Evolutionary conservation across 1,140 invertebrate genomes (phyloP).

Genomic region (Hyphantria cunea): DNA sequence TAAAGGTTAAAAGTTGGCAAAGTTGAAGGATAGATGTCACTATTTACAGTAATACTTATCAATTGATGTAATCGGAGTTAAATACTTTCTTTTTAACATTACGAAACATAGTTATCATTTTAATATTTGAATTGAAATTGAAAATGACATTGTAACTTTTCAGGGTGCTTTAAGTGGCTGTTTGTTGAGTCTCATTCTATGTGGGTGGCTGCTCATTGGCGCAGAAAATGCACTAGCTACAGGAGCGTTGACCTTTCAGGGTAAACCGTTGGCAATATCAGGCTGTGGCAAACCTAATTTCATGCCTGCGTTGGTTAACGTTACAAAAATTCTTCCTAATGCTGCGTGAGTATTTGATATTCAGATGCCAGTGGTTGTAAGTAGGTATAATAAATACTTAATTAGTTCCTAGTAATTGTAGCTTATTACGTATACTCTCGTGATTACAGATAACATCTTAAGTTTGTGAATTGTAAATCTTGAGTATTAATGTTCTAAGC

Average conservation of each 20-base stretch:
- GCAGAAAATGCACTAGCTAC: conserved; percentile 72
- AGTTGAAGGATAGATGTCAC: neutral
- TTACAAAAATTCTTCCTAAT: conserved; percentile 46
- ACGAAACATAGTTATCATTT: no score
- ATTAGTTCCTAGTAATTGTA: no score
- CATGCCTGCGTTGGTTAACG: conserved; percentile 54
- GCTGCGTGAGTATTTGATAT: conserved; percentile 49
- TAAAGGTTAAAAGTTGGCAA: neutral
- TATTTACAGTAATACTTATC: neutral
- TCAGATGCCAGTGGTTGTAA: no score
- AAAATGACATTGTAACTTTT: conserved; percentile 35
- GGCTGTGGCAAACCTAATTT: conserved; percentile 70
- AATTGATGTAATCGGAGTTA: no score
- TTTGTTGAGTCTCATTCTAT: conserved; percentile 66
- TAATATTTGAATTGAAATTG: no score
- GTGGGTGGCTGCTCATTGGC: conserved; percentile 71
- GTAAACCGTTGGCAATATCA: conserved; percentile 61
- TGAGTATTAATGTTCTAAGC: no score
- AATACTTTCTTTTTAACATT: no score
- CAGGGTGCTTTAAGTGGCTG: conserved; percentile 72
- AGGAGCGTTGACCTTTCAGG: conserved; percentile 73
- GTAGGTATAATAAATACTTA: no score
- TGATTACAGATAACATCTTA: no score
- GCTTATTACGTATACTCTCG: no score
- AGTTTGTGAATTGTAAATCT: no score